Evolutionary conservation across 2,113 vertebrate species (phyloP).

Genomic region (Ramphastos sulfuratus): DNA sequence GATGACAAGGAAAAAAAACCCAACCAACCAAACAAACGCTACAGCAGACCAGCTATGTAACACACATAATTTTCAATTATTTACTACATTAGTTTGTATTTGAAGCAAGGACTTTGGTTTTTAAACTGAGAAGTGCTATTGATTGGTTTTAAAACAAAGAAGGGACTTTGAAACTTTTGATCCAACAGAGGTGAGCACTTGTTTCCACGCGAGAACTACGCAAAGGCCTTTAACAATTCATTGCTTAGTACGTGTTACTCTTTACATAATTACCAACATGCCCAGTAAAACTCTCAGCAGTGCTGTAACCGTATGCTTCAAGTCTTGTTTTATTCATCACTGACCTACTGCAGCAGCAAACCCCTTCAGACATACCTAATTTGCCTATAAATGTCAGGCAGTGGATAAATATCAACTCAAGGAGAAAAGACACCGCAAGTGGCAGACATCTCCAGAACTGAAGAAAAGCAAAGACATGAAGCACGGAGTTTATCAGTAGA

Average conservation of each 20-base stretch:
- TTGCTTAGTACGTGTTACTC: not conserved
- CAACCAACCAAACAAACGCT: not conserved
- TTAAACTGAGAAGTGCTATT: not conserved
- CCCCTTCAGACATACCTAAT: not conserved
- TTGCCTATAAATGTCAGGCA: conserved; percentile 22
- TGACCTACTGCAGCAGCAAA: not conserved
- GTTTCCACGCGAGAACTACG: not conserved
- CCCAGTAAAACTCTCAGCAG: not conserved
- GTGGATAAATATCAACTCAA: not conserved
- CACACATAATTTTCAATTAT: not conserved
- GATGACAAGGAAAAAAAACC: not conserved
- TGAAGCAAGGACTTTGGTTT: not conserved
- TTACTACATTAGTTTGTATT: not conserved
- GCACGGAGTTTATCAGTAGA: not conserved
- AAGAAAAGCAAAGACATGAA: not conserved
- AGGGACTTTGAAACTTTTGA: not conserved
- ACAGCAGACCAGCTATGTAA: not conserved
- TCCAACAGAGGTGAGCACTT: not conserved
- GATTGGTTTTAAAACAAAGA: not conserved
- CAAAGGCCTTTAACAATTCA: not conserved
- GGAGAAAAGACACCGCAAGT: not conserved
- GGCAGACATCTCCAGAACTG: not conserved
- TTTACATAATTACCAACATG: not conserved
- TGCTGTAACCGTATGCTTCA: not conserved
- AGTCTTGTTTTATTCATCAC: not conserved